phyloP scores from a whole-genome alignment of 2,113 vertebrate species.

The Anthoscopus minutus region DNA sequence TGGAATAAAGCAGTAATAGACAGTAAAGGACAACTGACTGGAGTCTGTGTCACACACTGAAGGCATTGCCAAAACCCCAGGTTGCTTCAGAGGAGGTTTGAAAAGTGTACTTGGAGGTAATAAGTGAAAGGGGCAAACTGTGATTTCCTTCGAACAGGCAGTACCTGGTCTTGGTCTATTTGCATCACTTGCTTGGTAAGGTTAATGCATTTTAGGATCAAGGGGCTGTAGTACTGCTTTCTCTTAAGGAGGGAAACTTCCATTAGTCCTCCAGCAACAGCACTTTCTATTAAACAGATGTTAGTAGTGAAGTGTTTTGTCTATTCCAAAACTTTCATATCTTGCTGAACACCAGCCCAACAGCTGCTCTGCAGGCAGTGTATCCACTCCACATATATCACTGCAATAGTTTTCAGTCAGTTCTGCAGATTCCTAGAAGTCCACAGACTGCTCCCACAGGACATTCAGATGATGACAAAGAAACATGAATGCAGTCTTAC shows the following conservation, averaged over 20 bases:
- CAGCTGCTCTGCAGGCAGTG: background rate
- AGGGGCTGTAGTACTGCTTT: background rate
- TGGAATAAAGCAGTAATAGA: background rate
- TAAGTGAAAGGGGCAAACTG: background rate
- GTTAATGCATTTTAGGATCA: background rate
- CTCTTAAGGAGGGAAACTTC: background rate
- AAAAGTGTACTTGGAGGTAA: background rate
- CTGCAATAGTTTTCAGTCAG: background rate
- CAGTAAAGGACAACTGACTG: background rate
- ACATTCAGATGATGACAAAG: background rate
- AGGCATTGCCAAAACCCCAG: background rate
- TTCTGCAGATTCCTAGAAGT: background rate
- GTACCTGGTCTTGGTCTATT: accelerated
- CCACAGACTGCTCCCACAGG: background rate
- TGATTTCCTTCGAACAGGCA: background rate
- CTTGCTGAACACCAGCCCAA: background rate
- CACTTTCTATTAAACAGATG: background rate
- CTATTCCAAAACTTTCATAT: background rate
- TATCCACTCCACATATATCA: background rate
- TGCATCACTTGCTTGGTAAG: background rate
- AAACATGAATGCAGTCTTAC: background rate
- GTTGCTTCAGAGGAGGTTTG: background rate
- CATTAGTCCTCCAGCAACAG: background rate
- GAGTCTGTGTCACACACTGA: background rate
- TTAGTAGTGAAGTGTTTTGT: background rate